Percentiles rank a stretch among this genome's conserved stretches.
These are phyloP conservation scores for Grammomys surdaster DNA, from an alignment of 2,113 vertebrate genomes.

Conservation along the genomic window DNA sequence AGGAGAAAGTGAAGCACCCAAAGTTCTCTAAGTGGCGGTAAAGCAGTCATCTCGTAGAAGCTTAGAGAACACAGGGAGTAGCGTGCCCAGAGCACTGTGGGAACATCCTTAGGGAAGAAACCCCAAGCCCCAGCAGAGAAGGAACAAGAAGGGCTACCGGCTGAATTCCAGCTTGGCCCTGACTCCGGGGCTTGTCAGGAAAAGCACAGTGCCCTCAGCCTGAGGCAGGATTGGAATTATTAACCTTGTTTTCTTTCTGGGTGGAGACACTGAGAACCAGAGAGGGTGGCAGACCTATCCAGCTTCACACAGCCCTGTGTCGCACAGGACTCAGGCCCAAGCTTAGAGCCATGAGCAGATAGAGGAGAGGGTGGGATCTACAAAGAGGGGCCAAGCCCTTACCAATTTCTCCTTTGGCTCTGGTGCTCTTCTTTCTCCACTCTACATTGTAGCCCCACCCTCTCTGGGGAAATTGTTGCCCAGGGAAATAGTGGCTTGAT, in stretches of 20 bases:
- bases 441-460: neutral
- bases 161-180: neutral
- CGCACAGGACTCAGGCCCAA: neutral
- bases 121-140: neutral
- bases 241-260: neutral
- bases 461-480: neutral
- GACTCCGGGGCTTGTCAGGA: fast-evolving
- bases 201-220: neutral
- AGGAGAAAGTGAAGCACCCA: neutral
- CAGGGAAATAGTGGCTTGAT: neutral
- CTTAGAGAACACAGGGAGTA: neutral
- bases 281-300: neutral
- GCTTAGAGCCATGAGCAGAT: neutral
- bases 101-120: too few relatives aligned
- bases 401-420: neutral
- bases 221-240: neutral
- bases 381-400: neutral
- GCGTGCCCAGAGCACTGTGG: neutral
- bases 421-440: neutral
- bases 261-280: neutral
- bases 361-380: neutral
- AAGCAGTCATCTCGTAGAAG: neutral
- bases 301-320: neutral
- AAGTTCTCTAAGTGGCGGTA: neutral
- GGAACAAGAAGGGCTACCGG: neutral